phyloP scores from a whole-genome alignment of 2,888 invertebrate species.

The Protophormia terraenovae region DNA sequence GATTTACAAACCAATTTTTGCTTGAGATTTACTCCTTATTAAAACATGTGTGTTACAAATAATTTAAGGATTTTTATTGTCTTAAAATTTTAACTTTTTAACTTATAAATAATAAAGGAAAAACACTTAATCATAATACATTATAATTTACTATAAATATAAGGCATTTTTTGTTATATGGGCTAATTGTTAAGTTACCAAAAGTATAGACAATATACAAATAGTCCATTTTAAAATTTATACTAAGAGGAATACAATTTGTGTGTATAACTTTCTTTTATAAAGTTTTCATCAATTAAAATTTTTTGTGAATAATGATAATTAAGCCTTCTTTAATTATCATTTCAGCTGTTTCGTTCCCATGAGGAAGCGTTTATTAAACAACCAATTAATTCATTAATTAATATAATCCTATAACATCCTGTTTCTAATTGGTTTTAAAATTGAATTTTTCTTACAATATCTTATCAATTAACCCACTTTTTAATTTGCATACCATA shows the following conservation, averaged over 20 bases:
- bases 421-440: background rate
- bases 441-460: background rate
- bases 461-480: background rate
- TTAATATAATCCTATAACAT: no score
- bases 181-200: background rate
- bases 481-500: background rate
- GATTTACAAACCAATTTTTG: no score
- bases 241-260: no score
- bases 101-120: background rate
- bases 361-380: no score
- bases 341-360: no score
- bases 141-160: background rate
- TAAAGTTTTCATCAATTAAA: no score
- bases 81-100: background rate
- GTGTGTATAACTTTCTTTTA: no score
- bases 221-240: no score
- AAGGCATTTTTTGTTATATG: background rate
- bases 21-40: no score
- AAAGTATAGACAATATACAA: background rate
- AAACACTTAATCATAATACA: constrained; percentile 3
- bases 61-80: background rate
- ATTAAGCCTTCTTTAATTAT: no score
- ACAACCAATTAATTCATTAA: no score
- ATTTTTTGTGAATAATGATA: no score
- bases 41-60: background rate